These are phyloP conservation scores for Actinia tenebrosa DNA, from an alignment of 64 coral and sea anemone species.

Conservation along the genomic window DNA sequence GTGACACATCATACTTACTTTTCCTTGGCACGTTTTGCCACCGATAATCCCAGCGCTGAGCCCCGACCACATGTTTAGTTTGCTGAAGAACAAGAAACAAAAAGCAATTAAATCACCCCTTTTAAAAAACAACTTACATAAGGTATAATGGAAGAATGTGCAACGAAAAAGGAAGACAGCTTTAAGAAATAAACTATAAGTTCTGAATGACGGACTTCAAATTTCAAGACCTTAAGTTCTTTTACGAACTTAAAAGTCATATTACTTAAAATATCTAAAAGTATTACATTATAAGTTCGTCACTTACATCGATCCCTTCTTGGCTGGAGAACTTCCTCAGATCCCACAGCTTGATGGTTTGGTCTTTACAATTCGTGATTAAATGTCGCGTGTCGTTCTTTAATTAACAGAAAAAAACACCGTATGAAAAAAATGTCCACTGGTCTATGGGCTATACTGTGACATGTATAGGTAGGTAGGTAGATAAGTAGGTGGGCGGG, in stretches of 20 bases:
- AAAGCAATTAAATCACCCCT: neutral
- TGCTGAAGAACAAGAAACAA: conserved; percentile 33
- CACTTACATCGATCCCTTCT: conserved; percentile 53
- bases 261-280: no score
- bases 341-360: conserved; percentile 92
- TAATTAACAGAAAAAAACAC: neutral
- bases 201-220: no score
- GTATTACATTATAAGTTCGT: neutral
- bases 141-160: no score
- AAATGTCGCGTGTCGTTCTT: conserved; percentile 87
- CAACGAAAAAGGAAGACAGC: no score
- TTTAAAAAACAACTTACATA: no score
- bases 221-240: no score
- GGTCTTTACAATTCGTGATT: conserved; percentile 95
- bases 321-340: conserved; percentile 81
- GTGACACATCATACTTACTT: conserved; percentile 34
- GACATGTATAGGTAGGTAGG: no score
- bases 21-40: conserved; percentile 87
- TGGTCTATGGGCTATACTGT: no score
- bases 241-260: no score
- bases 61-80: conserved; percentile 58
- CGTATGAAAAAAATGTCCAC: no score
- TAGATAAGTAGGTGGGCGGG: no score
- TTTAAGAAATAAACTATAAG: no score
- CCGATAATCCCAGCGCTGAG: conserved; percentile 86